Base-by-base conservation (phyloP, 30 jellyfish, hydroid and myxozoan species). In the Haliclystus octoradiatus region DNA sequence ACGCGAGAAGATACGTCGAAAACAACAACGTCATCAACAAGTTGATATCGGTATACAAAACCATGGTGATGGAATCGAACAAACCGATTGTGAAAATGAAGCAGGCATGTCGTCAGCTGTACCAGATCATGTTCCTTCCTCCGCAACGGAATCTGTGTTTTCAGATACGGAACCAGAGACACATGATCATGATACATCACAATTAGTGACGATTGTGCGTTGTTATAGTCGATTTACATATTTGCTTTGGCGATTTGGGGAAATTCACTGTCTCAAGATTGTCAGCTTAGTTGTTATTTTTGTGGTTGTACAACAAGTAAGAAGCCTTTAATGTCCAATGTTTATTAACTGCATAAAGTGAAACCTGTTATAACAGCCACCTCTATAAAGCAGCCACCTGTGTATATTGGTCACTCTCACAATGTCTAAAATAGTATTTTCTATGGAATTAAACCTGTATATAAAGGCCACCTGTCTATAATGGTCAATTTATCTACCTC, bases 271-370 rank as follows among this genome's bases (percentile, higher is more conserved):
- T 1, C 53, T 69, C 15, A 80, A 88, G 49, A 71, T 70, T 69
- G 76, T 88, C 70, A 72, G 94, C 62, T 79, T 88, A 33, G 91
- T 81, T 12, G 88, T 77, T 34, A 79, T 88, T 81, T 52, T 88
- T 2, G 97, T 88, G 34, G 97, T 73, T 50, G 86, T 88, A n/a
- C 97, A 88, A 53, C 97, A 88, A 93, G 97, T 88, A 31, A 33
- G 88, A 3, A 5, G 14, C 7, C n/a, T n/a, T n/a, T n/a, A n/a
- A n/a, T n/a, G n/a, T n/a, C n/a, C n/a, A n/a, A n/a, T n/a, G n/a
- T n/a, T n/a, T n/a, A n/a, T n/a, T n/a, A n/a, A n/a, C n/a, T n/a
- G n/a, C n/a, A n/a, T n/a, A n/a, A n/a, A n/a, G n/a, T n/a, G n/a
- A n/a, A n/a, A n/a, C n/a, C n/a, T n/a, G n/a, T n/a, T n/a, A n/a